Base-by-base conservation (phyloP, 2,797 vertebrate species). In the Mastacembelus armatus region DNA sequence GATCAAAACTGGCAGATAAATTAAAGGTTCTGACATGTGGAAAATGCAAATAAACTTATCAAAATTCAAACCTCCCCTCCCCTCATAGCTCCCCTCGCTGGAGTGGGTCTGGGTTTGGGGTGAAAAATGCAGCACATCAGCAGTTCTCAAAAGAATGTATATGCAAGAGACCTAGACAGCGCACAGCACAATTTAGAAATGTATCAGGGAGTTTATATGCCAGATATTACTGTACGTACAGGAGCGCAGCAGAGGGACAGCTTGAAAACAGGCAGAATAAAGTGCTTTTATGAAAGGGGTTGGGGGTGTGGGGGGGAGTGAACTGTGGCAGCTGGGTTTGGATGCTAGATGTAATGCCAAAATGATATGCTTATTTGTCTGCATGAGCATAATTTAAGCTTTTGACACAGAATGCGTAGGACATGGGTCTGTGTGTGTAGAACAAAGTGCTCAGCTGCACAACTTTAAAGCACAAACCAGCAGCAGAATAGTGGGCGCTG, bases 31-130 rank as follows among this genome's bases (percentile, higher is more conserved):
- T 79, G 79, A 85, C 85, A 71, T 77, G 88, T 58, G 18, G 65
- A 47, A 74, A 83, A 88, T 85, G 83, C 76, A 88, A 90, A 90
- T 90, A 77, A 71, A 87, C 79, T 80, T 52, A 80, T 89, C 84
- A 87, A 85, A 82, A 90, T 90, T 80, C 84, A 60, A 66, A 68
- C 63, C 64, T 61, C 22, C 32, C 38, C 60, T 59, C 39, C 33
- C 24, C 55, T 47, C 40, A 54, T 63, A n/a, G 35, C 64, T 38
- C 26, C 14, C 30, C n/a, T 54, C 61, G 50, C 42, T 14, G 24
- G 58, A 62, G 67, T 43, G 32, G 44, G 24, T 68, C 38, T 73
- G 54, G 50, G 77, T 78, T 71, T 58, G 27, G 36, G 57, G 40
- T 48, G 22, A 45, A 75, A 84, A 87, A 89, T 44, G 66, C 55